Evolutionary conservation across 2,113 vertebrate genomes (phyloP), one percentile per base, ranked within the genome.

Genomic region (Perca flavescens): DNA sequence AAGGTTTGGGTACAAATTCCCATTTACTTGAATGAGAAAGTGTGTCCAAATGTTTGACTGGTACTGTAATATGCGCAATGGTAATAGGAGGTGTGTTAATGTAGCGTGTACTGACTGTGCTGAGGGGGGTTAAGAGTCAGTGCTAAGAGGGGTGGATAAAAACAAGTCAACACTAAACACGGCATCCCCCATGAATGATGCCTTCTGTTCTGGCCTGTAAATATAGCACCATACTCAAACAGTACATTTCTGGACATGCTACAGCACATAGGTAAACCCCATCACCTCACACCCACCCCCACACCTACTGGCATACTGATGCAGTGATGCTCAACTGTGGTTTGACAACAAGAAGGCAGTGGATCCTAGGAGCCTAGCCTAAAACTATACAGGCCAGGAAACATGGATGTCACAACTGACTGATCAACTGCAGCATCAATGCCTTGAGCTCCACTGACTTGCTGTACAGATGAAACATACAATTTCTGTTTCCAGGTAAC

Each of bases 141-240:
- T 50, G 15, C 25, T 50, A 57, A 28, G 40, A 62, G 9, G 47
- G 17, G 6, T 16, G 63, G 43, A 79, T 63, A 25, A 68, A 78
- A 76, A 74, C 57, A 78, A 66, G 62, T 63, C 13, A 52, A 52
- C 52, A 57, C 52, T 17, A 3, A n/a, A 34, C 49, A 75, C 9
- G 2, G 22, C 34, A 78, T 77, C 22, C 56, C 40, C 34, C 16
- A 25, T 69, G 64, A 86, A 65, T 52, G 15, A 84, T 71, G 50
- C 49, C 54, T 21, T 49, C 46, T 54, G 64, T 61, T 60, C 58
- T 81, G 16, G 67, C 31, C 4, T 77, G 40, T 54, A 62, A 56
- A 72, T 68, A 75, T 9, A 71, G 61, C 25, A 34, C 56, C 60
- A 47, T 0, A n/a, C 40, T 22, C 46, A 56, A 50, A 53, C 19